These are phyloP conservation scores for Acanthaster planci DNA, from an alignment of 35 echinoderm and acorn worm genomes.

Conservation along the genomic window DNA sequence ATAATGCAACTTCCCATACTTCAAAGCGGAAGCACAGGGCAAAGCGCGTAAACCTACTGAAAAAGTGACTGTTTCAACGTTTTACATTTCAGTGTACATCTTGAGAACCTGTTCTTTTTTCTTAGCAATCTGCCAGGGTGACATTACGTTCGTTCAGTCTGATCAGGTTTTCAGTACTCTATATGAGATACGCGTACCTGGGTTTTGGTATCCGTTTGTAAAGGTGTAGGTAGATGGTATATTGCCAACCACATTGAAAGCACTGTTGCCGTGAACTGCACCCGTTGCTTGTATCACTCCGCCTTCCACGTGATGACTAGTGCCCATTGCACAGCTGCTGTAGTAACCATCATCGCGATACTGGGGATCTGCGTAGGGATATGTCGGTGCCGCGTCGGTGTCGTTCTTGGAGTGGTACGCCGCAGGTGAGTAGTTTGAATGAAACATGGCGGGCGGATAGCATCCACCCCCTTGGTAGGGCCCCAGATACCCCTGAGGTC, in stretches of 20 bases:
- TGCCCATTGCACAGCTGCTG: conserved; percentile 73
- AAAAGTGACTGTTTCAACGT: too few relatives aligned
- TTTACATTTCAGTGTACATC: too few relatives aligned
- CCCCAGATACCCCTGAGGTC: conserved; percentile 47
- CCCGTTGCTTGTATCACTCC: conserved; percentile 22
- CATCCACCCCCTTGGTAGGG: conserved; percentile 51
- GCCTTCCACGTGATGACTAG: conserved; percentile 26
- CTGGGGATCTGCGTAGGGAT: conserved; percentile 47
- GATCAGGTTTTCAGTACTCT: too few relatives aligned
- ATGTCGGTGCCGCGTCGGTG: conserved; percentile 17
- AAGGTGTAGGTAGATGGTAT: conserved; percentile 33
- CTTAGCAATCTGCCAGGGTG: too few relatives aligned
- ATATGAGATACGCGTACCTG: background rate
- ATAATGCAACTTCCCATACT: too few relatives aligned
- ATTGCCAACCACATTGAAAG: conserved; percentile 30
- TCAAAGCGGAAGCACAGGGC: too few relatives aligned
- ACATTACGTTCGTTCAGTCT: too few relatives aligned
- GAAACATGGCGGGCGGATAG: conserved; percentile 69
- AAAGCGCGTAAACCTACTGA: too few relatives aligned
- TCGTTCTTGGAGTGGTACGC: conserved; percentile 35
- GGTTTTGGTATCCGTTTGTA: conserved; percentile 46
- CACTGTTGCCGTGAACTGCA: conserved; percentile 5
- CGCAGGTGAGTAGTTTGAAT: conserved; percentile 61
- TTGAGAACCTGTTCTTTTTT: too few relatives aligned
- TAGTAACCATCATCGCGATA: conserved; percentile 72